These are phyloP conservation scores for Seriola dumerili DNA, from an alignment of 2,113 vertebrate genomes.

Conservation along the genomic window DNA sequence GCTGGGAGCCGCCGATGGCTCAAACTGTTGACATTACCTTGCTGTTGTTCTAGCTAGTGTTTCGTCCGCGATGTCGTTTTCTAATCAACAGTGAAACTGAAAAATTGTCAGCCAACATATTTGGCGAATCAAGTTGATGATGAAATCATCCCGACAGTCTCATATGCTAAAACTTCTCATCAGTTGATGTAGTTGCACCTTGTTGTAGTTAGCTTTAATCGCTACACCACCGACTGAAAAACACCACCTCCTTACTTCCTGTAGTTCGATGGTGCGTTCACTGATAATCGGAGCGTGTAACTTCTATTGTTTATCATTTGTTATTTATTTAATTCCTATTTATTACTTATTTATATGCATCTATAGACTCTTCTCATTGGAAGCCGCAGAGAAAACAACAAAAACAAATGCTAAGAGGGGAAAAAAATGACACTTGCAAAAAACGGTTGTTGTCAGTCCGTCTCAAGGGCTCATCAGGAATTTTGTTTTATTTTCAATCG, in stretches of 20 bases:
- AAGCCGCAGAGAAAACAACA: not conserved
- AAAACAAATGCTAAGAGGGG: not conserved
- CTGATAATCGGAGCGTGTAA: not conserved
- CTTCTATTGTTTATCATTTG: not conserved
- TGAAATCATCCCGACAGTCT: constrained; percentile 1
- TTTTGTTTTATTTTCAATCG: not conserved
- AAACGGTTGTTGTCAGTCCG: no score
- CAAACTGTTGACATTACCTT: constrained; percentile 65
- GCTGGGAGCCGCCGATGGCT: not conserved
- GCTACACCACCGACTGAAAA: constrained; percentile 30
- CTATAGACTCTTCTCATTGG: no score
- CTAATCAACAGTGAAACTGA: not conserved
- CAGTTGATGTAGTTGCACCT: not conserved
- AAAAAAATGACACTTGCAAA: no score
- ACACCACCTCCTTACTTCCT: constrained; percentile 59
- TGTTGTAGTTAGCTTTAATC: constrained; percentile 51
- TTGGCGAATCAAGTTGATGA: not conserved
- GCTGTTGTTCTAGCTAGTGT: constrained; percentile 54
- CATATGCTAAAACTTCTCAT: not conserved
- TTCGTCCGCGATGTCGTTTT: constrained; percentile 40
- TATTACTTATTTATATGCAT: not conserved
- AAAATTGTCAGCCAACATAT: constrained; percentile 17
- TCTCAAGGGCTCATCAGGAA: not conserved
- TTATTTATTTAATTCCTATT: not conserved
- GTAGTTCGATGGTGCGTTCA: constrained; percentile 62